Percentiles rank a stretch among this genome's conserved stretches.
These are phyloP conservation scores for Geotrupes spiniger DNA, from an alignment of 2,888 invertebrate species.

Conservation along the genomic window DNA sequence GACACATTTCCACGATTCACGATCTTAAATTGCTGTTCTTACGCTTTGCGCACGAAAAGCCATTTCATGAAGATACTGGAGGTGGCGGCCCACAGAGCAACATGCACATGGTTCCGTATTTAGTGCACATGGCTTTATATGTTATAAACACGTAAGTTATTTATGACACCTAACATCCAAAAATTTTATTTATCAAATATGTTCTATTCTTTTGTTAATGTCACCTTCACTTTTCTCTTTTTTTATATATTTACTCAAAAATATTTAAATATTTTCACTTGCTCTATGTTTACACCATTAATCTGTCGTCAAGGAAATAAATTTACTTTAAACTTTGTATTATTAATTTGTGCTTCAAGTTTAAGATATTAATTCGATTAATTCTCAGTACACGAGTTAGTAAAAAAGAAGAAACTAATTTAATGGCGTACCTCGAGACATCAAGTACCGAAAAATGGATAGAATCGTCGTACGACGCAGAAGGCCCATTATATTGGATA, in stretches of 20 bases:
- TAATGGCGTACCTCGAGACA: constrained; percentile 70
- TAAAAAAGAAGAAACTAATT: constrained; percentile 73
- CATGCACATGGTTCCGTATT: constrained; percentile 93
- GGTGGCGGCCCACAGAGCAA: constrained; percentile 97
- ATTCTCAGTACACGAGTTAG: constrained; percentile 65
- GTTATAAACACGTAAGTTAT: constrained; percentile 80
- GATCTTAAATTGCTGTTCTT: constrained; percentile 87
- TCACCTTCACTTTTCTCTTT: too few relatives aligned
- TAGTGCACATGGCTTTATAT: constrained; percentile 92
- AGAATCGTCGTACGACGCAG: constrained; percentile 84
- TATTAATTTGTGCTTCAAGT: too few relatives aligned
- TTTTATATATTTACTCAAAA: too few relatives aligned
- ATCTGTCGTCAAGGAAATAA: too few relatives aligned
- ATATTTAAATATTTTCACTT: neutral
- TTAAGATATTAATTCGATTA: neutral
- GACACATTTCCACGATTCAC: constrained; percentile 80
- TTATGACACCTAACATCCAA: too few relatives aligned
- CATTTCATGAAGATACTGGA: constrained; percentile 96
- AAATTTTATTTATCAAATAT: too few relatives aligned
- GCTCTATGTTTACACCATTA: neutral
- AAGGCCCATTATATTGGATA: constrained; percentile 87
- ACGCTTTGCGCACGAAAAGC: constrained; percentile 89
- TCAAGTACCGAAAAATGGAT: constrained; percentile 63
- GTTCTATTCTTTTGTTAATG: constrained; percentile 6
- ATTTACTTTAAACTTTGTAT: too few relatives aligned